Percentiles rank a stretch among this genome's conserved stretches.
Conservation (phyloP, 92 coral and sea anemone genomes). For the Blastomussa wellsi region DNA sequence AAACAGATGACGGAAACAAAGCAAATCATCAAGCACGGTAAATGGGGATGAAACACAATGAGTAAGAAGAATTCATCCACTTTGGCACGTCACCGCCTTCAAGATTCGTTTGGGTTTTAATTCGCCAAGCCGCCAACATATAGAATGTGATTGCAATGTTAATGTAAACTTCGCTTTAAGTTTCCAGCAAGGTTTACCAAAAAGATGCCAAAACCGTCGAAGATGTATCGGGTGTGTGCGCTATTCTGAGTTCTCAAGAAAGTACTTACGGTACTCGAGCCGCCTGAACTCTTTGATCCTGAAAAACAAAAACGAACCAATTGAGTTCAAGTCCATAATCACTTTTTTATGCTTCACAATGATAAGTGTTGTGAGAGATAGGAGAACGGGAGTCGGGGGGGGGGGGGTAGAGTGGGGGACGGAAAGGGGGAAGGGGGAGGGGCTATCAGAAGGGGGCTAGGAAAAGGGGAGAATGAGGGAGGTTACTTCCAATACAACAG, state of each 20-base stretch:
- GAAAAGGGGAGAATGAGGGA: too few species aligned
- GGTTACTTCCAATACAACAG: too few species aligned
- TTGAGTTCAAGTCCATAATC: background rate
- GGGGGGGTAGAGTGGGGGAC: too few species aligned
- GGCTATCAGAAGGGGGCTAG: too few species aligned
- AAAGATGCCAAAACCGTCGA: background rate
- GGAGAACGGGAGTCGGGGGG: background rate
- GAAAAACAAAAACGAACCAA: background rate
- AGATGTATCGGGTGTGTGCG: background rate
- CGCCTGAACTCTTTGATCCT: slow-evolving; percentile 63
- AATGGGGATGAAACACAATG: background rate
- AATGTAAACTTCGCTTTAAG: too few species aligned
- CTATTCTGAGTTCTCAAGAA: background rate
- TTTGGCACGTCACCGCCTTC: too few species aligned
- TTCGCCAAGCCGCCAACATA: background rate
- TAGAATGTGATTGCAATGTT: too few species aligned
- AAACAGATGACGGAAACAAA: background rate
- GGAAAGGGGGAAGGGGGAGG: too few species aligned
- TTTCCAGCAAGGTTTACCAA: background rate
- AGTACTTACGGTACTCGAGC: slow-evolving; percentile 56
- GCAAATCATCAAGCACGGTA: background rate
- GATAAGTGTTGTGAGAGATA: background rate
- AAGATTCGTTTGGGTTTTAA: too few species aligned
- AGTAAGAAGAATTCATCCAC: background rate
- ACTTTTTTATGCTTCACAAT: too few species aligned